Evolutionary conservation across 2,113 vertebrate species (phyloP).

Genomic region (Carettochelys insculpta): DNA sequence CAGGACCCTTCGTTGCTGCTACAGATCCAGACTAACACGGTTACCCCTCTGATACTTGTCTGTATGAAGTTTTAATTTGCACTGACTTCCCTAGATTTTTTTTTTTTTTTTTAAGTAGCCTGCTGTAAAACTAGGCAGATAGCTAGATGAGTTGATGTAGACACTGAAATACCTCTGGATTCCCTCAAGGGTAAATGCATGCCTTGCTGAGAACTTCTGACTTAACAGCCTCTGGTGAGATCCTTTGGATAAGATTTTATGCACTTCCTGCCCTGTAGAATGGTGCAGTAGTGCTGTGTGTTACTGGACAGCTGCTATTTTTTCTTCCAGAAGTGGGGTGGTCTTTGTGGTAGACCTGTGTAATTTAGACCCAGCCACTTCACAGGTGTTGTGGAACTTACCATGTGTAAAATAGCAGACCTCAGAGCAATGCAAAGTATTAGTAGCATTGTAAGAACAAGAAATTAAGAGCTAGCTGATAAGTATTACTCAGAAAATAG

Average conservation of each 20-base stretch:
- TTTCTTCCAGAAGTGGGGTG: not conserved
- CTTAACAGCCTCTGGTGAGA: not conserved
- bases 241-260: not conserved
- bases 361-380: not conserved
- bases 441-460: not conserved
- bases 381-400: not conserved
- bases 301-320: not conserved
- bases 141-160: too few species aligned
- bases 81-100: too few species aligned
- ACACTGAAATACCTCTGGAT: too few species aligned
- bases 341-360: not conserved
- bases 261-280: not conserved
- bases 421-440: not conserved
- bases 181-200: too few species aligned
- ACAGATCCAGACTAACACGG: too few species aligned
- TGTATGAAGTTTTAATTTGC: too few species aligned
- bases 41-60: too few species aligned
- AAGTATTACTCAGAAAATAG: not conserved
- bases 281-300: not conserved
- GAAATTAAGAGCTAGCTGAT: not conserved
- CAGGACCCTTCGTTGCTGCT: too few species aligned
- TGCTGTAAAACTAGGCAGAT: too few species aligned
- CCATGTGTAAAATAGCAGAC: not conserved
- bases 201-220: not conserved
- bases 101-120: too few species aligned